These are phyloP conservation scores for Cryptocheilus praepositus DNA, from an alignment of 2,888 invertebrate species.

Conservation along the genomic window DNA sequence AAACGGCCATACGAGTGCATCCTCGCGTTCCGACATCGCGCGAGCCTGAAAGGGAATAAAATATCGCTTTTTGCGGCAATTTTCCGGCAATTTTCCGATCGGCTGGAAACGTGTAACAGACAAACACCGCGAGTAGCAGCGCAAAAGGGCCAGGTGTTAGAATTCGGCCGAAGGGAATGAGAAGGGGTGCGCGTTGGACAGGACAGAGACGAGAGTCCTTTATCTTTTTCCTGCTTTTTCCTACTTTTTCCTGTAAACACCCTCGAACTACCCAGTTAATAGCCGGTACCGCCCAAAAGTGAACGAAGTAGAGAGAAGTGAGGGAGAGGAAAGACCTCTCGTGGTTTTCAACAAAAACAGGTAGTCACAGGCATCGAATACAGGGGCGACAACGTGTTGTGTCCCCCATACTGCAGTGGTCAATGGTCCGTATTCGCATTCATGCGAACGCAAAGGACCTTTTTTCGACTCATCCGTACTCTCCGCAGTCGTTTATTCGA, in stretches of 20 bases:
- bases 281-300: constrained; percentile 46
- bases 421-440: constrained; percentile 55
- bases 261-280: constrained; percentile 19
- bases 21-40: constrained; percentile 28
- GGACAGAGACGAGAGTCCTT: neutral
- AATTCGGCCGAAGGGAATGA: constrained; percentile 8
- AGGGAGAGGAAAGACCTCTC: constrained; percentile 30
- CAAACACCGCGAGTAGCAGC: constrained; percentile 36
- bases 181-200: neutral
- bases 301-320: neutral
- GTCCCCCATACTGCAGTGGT: constrained; percentile 29
- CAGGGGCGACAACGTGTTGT: constrained; percentile 34
- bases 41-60: constrained; percentile 65
- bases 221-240: neutral
- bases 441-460: constrained; percentile 17
- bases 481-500: constrained; percentile 1
- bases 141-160: constrained; percentile 14
- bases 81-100: constrained; percentile 74
- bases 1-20: constrained; percentile 55
- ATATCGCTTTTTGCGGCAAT: constrained; percentile 72
- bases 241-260: constrained; percentile 3
- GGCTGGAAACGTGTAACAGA: constrained; percentile 56
- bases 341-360: constrained; percentile 56
- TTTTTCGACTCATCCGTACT: constrained; percentile 11
- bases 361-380: constrained; percentile 30